A percentile compares a stretch with the other conserved stretches of the same genome.
Evolutionary conservation across 2,888 invertebrate species (phyloP).

Genomic region (Ophonus ardosiacus): DNA sequence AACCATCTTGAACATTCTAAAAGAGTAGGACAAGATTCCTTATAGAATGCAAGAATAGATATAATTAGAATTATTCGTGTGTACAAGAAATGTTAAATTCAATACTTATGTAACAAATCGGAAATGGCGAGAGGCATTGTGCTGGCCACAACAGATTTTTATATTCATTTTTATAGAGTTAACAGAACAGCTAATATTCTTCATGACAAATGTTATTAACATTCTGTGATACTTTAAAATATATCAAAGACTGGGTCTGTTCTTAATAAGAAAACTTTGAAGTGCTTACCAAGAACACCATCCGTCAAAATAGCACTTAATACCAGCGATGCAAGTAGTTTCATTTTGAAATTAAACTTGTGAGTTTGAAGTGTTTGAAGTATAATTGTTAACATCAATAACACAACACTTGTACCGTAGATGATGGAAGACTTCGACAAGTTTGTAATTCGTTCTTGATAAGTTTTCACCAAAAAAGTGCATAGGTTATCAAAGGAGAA

Average conservation of each 20-base stretch:
- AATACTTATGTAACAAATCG: too few relatives aligned
- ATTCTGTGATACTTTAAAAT: neutral
- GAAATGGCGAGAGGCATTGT: too few relatives aligned
- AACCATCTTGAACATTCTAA: too few relatives aligned
- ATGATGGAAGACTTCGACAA: neutral
- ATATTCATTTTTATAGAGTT: too few relatives aligned
- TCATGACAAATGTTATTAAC: neutral
- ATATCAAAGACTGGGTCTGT: neutral
- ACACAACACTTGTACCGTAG: constrained; percentile 1
- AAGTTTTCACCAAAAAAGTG: neutral
- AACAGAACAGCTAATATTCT: neutral
- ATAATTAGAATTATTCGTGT: too few relatives aligned
- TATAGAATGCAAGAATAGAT: too few relatives aligned
- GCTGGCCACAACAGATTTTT: too few relatives aligned
- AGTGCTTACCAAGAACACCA: constrained; percentile 42
- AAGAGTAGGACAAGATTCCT: too few relatives aligned
- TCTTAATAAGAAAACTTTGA: neutral
- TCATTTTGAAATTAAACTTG: constrained; percentile 38
- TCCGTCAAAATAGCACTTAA: constrained; percentile 34
- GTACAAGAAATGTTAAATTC: too few relatives aligned
- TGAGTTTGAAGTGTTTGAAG: neutral
- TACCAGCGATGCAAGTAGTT: constrained; percentile 22
- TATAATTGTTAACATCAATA: constrained; percentile 8
- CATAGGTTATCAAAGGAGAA: neutral
- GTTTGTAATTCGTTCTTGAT: neutral